These are phyloP conservation scores for Sinosuthora webbiana DNA, from an alignment of 2,113 vertebrate species.

Conservation along the genomic window DNA sequence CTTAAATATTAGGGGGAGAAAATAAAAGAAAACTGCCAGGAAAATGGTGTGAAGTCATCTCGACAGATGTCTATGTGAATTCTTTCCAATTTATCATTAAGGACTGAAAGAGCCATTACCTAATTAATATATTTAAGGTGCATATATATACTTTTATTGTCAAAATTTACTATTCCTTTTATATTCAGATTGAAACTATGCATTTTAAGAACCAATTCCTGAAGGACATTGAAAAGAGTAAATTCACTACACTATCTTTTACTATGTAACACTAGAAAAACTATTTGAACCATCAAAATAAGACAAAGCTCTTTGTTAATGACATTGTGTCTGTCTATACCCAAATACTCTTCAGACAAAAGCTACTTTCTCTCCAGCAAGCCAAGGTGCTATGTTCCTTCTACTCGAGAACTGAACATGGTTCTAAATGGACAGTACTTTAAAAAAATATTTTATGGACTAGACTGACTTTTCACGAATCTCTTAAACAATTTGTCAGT, in stretches of 20 bases:
- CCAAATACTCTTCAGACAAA: not conserved
- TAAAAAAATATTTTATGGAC: not conserved
- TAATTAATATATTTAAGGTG: not conserved
- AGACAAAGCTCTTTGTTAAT: not conserved
- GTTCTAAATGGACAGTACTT: not conserved
- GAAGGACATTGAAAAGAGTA: not conserved
- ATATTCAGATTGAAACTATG: not conserved
- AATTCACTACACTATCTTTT: not conserved
- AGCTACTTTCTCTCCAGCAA: not conserved
- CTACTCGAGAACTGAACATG: not conserved
- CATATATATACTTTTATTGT: not conserved
- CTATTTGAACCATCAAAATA: not conserved
- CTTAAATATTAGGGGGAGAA: not conserved
- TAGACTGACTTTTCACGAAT: not conserved
- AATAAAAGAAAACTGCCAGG: not conserved
- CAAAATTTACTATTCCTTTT: not conserved
- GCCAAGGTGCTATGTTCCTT: not conserved
- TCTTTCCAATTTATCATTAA: not conserved
- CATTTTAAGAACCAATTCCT: not conserved
- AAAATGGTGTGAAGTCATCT: not conserved
- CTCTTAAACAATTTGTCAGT: not conserved
- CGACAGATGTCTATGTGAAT: not conserved
- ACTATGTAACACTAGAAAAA: not conserved
- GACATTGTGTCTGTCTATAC: not conserved
- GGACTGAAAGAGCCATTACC: not conserved